A percentile compares a stretch with the other conserved stretches of the same genome.
phyloP scores from a whole-genome alignment of 2,113 vertebrate species.

The Eretmochelys imbricata region DNA sequence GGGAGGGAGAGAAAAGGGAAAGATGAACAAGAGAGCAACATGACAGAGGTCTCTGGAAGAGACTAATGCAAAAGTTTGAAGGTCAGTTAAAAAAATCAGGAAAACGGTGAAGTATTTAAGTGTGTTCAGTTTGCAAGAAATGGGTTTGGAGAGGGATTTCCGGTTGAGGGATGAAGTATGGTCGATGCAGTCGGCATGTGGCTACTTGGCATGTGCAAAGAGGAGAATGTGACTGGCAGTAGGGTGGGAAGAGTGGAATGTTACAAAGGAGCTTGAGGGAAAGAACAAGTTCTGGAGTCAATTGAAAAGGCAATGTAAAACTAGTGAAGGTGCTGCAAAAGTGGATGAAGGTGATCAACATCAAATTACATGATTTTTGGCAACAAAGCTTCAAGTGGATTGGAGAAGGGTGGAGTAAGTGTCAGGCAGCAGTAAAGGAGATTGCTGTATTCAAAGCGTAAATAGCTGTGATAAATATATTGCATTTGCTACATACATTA shows the following conservation, averaged over 20 bases:
- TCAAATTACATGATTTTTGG: background rate
- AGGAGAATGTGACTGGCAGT: background rate
- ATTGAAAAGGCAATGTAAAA: background rate
- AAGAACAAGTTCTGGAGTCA: background rate
- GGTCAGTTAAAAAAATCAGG: background rate
- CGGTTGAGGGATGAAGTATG: background rate
- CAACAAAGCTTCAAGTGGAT: background rate
- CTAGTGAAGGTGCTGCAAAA: background rate
- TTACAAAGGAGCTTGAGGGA: background rate
- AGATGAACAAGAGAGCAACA: background rate
- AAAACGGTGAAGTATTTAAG: background rate
- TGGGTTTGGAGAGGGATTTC: background rate
- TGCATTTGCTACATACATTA: background rate
- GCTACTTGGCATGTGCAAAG: background rate
- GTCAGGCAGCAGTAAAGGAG: background rate
- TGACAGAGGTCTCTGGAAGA: background rate
- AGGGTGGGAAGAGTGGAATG: background rate
- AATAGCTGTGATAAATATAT: background rate
- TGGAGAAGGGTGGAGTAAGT: background rate
- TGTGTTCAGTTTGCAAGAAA: background rate
- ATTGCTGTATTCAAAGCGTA: background rate
- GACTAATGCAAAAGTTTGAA: background rate
- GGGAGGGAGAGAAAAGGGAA: background rate
- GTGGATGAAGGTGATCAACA: background rate
- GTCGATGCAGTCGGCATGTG: accelerated